These are phyloP conservation scores for Rhizoglyphus robini DNA, from an alignment of 1,140 invertebrate genomes.

Conservation along the genomic window DNA sequence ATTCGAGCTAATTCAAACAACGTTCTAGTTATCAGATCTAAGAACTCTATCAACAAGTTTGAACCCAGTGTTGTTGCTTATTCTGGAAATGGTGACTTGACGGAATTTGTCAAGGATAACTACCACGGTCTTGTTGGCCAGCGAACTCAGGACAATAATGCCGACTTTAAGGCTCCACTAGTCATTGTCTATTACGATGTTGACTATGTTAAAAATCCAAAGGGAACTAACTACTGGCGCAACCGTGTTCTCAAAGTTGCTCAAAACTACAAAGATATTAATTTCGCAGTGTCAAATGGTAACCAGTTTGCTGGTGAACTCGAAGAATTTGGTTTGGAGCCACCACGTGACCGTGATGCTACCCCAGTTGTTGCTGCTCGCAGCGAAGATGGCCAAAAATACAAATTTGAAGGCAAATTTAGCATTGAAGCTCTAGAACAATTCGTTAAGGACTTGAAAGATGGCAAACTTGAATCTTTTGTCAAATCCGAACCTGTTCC, in stretches of 20 bases:
- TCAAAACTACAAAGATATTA: constrained; percentile 60
- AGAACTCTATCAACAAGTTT: constrained; percentile 79
- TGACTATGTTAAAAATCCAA: constrained; percentile 91
- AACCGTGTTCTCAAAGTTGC: constrained; percentile 92
- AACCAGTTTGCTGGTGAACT: constrained; percentile 85
- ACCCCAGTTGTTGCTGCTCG: constrained; percentile 75
- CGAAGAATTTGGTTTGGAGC: constrained; percentile 78
- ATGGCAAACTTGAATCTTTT: constrained; percentile 72
- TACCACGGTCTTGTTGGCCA: constrained; percentile 80
- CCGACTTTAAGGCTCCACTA: constrained; percentile 71
- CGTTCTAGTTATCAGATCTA: constrained; percentile 73
- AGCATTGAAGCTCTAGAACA: constrained; percentile 67
- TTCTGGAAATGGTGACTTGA: constrained; percentile 48
- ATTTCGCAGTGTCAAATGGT: constrained; percentile 78
- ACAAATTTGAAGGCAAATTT: constrained; percentile 76
- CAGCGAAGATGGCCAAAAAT: constrained; percentile 73
- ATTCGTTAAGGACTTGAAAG: constrained; percentile 75
- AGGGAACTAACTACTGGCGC: constrained; percentile 98
- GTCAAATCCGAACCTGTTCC: constrained; percentile 91
- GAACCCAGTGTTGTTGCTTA: constrained; percentile 61
- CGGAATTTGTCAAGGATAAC: constrained; percentile 63
- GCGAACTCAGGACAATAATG: constrained; percentile 63
- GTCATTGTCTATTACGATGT: constrained; percentile 85
- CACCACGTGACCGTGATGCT: constrained; percentile 50
- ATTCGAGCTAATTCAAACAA: not conserved